Percentiles rank a stretch among this genome's conserved stretches.
phyloP scores from a whole-genome alignment of 2,113 vertebrate species.

The Albula glossodonta region DNA sequence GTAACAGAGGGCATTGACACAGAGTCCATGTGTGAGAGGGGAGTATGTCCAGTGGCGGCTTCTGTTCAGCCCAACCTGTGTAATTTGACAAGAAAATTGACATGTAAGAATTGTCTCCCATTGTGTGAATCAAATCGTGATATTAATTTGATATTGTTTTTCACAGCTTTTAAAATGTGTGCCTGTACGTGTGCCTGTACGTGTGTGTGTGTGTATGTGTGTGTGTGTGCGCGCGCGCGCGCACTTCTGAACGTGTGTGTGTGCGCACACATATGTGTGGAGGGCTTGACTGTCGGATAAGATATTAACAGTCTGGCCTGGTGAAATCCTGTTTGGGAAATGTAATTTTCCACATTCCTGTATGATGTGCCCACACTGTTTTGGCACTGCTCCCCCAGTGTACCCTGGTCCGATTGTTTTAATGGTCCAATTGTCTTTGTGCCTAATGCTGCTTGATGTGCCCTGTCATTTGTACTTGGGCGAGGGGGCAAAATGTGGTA shows the following conservation, averaged over 20 bases:
- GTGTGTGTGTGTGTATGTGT: no score
- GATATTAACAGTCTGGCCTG: not conserved
- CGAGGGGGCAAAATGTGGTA: not conserved
- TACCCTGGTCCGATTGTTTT: not conserved
- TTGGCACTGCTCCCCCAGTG: not conserved
- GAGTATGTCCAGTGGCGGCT: not conserved
- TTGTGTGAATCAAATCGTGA: not conserved
- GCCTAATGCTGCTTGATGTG: not conserved
- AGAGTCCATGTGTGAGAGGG: not conserved
- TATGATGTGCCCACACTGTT: no score
- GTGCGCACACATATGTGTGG: no score
- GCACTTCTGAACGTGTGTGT: no score
- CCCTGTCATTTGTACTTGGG: not conserved
- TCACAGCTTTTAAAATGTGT: no score
- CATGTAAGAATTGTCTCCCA: not conserved
- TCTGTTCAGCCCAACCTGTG: not conserved
- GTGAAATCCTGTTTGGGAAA: not conserved
- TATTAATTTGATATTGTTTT: no score
- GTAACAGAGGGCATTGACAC: not conserved
- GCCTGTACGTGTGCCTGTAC: no score
- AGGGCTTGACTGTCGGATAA: not conserved
- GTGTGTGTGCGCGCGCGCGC: no score
- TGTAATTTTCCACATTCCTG: not conserved
- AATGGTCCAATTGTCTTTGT: not conserved
- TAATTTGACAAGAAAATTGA: constrained; percentile 12